Evolutionary conservation across 2,797 vertebrate genomes (phyloP), one percentile per base, ranked within the genome.

Genomic region (Coracias cyanogaster): DNA sequence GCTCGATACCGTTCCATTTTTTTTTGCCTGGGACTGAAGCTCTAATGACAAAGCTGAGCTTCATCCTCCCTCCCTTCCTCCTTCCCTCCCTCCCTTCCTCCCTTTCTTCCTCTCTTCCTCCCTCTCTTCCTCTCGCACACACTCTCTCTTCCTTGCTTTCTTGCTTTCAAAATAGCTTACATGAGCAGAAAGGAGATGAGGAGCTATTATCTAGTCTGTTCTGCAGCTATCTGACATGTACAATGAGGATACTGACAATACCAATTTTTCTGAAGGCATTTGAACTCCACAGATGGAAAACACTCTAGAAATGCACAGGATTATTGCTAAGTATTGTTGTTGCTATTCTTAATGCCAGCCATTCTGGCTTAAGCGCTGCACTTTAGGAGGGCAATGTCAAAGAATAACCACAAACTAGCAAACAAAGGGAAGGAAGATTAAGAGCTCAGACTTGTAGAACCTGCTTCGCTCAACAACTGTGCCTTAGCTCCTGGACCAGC

Each of bases 261-360:
- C 18, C 49, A 60, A 10, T 76, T 91, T 91, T 93, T 90, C 66
- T 73, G 37, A 71, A 71, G 55, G 31, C 66, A 48, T 83, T 91
- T 89, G 49, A 90, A 84, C 37, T 69, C 66, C 8, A 6, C 17
- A 86, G 73, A 51, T 82, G 51, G 60, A 76, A 93, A 95, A 88
- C 28, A 41, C 39, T 69, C 54, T 28, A 49, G 55, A 94, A 94
- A 70, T 19, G 41, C 79, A 86, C 24, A 61, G 41, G 82, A 81
- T 96, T 93, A 87, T 78, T 71, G 58, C 51, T 60, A 72, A 73
- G 54, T 46, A 82, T 79, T 94, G 82, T 82, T 91, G 73, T 46
- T 84, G 70, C 88, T 90, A 21, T 67, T 90, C 88, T 78, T 90
- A 80, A 91, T 45, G 55, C 49, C 90, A 86, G 55, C 55, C 18